Evolutionary conservation across 2,888 invertebrate species (phyloP), one percentile per base, ranked within the genome.

Genomic region (Melieria crassipennis): DNA sequence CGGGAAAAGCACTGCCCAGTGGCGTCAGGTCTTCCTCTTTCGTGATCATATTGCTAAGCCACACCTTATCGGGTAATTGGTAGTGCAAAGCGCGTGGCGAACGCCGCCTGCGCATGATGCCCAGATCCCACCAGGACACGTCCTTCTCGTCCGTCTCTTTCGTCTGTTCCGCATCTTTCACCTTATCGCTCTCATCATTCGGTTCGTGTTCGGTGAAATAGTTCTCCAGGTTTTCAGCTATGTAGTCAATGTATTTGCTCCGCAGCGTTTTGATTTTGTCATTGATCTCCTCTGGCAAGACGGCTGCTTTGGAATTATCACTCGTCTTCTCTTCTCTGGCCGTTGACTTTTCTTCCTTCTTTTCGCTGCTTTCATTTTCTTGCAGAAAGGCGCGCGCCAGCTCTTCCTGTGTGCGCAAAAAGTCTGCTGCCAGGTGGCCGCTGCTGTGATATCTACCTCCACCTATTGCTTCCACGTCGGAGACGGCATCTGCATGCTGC

Each of bases 51-150:
- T 85, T 85, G 11, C 76, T 76, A 4, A 65, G 76, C 50, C 79
- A 73, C 3, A 74, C 62, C 0, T 78, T 75, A 1, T 77, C 72
- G 0, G 75, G 67, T 48, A 73, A 9, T 11, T 48, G 48, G 2
- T 46, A 50, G 16, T 71, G 68, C 11, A 75, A 43, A 10, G 78
- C 75, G 9, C 69, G 69, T 13, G 60, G 57, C 0, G 65, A 60
- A 16, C 79, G 78, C 65, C 73, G 78, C 7, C 71, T 65, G 47
- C 75, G 75, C 43, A 77, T 58, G 0, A 77, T 9, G 0, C 81
- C 77, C 63, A 82, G 61, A 62, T 84, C 79, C 84, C 84, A 84
- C 83, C 84, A 84, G 11, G 82, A 78, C 0, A 73, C 46, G 62
- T 75, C 73, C 5, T 56, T 62, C 1, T 61, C 72, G 4, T 50